Evolutionary conservation across 1,140 invertebrate species (phyloP).

Genomic region (Carcinoscorpius rotundicauda): DNA sequence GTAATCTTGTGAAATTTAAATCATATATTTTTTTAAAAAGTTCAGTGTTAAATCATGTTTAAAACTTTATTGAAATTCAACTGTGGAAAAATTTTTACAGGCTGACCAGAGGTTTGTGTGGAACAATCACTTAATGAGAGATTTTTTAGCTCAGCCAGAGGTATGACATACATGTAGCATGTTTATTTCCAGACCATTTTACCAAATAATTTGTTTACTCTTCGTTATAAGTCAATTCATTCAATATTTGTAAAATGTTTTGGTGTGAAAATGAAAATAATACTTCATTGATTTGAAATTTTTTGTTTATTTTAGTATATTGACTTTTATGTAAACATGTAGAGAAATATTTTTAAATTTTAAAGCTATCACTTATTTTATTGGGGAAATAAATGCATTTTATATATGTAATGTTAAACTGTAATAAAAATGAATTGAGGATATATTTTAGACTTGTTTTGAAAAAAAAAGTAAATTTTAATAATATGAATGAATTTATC

Average conservation of each 20-base stretch:
- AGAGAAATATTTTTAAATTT: too few relatives aligned
- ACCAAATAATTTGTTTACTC: not conserved
- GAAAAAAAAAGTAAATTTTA: not conserved
- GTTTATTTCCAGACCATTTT: slow-evolving; percentile 1
- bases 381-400: not conserved
- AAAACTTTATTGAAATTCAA: too few relatives aligned
- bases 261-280: not conserved
- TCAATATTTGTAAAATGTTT: not conserved
- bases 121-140: slow-evolving; percentile 70
- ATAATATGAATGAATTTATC: not conserved
- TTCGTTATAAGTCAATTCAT: not conserved
- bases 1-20: too few relatives aligned
- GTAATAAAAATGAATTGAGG: not conserved
- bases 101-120: slow-evolving; percentile 85
- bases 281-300: too few relatives aligned
- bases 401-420: not conserved
- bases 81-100: slow-evolving; percentile 23
- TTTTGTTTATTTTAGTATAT: too few relatives aligned
- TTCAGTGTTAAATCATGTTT: too few relatives aligned
- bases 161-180: slow-evolving; percentile 7
- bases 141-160: slow-evolving; percentile 46
- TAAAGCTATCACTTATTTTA: too few relatives aligned
- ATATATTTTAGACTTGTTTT: not conserved
- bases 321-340: too few relatives aligned
- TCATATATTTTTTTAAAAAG: too few relatives aligned